Evolutionary conservation across 1,140 invertebrate genomes (phyloP), one percentile per base, ranked within the genome.

Genomic region (honey bee (Apis mellifera)): DNA sequence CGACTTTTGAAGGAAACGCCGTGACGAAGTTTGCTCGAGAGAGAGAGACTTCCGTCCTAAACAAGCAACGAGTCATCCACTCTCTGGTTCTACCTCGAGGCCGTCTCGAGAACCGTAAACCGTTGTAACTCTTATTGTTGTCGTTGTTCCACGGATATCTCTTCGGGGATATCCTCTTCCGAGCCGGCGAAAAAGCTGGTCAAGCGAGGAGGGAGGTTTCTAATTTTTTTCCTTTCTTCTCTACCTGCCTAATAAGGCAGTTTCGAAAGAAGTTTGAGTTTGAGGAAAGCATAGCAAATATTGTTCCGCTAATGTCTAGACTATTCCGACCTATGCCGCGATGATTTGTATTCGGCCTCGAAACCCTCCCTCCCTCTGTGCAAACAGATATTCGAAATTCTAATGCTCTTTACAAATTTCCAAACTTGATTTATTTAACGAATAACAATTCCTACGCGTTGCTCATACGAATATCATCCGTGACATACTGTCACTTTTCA

Each of bases 41-140:
- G 73, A 78, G 23, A 23, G 55, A n/a, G 73, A 78, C 59, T 54
- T 69, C 55, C 32, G 76, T 73, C 86, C 83, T 88, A 88, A 88
- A 65, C 76, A 88, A 88, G 86, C 86, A 88, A 48, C 70, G 15
- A 55, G 26, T 11, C 21, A 13, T 52, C 32, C 8, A 12, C 57
- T 12, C 32, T 64, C 32, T 17, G 32, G 65, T 78, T n/a, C n/a
- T 79, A 62, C 50, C 59, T 54, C 32, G 21, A n/a, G n/a, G n/a
- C n/a, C n/a, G 21, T 2, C 66, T 42, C 48, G n/a, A 68, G 3
- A 15, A 65, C 57, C 69, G 32, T 32, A 32, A 32, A 32, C 2
- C 32, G 32, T 65, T 70, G 75, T 69, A 86, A 86, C 72, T 87
- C 73, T 78, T 75, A 78, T 85, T 69, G 60, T 69, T 76, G 62